Evolutionary conservation across 2,888 invertebrate genomes (phyloP), one percentile per base, ranked within the genome.

Genomic region (Metopia argyrocephala): DNA sequence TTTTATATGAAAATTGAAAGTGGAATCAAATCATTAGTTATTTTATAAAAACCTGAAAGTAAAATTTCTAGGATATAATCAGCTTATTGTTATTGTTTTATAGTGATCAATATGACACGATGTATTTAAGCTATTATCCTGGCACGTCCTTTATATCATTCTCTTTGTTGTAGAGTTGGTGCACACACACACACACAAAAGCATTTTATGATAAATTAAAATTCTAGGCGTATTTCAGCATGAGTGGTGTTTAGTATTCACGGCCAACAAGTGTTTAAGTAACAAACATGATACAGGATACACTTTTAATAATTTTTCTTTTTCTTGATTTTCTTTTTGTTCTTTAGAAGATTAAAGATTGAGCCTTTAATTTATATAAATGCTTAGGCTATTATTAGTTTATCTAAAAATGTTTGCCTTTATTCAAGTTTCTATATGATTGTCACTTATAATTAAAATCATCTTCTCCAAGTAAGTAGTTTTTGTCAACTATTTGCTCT

Each of bases 121-220:
- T 82, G 65, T 82, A 73, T 78, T 82, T 76, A 79, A 68, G n/a
- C 74, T 56, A 81, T 83, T 84, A 76, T 84, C 82, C 83, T 79
- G 50, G 46, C 83, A 83, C 83, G 82, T 82, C 82, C 78, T 73
- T 68, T 79, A 27, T 57, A 27, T 12, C 6, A 28, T 27, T 68
- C 52, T 66, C 15, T n/a, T 28, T 5, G 31, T 15, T n/a, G n/a
- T n/a, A n/a, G n/a, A n/a, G n/a, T n/a, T n/a, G n/a, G n/a, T n/a
- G n/a, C n/a, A n/a, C n/a, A n/a, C n/a, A n/a, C n/a, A n/a, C n/a
- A n/a, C n/a, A n/a, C n/a, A n/a, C n/a, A n/a, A n/a, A 31, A 38
- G 38, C 38, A 38, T 38, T 38, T 38, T 15, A 38, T 15, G 7
- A 3, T 15, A 15, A 56, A 23, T n/a, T 28, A 15, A 21, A 50